phyloP scores from a whole-genome alignment of 2,113 vertebrate genomes.

The Orientallactaga bullata region DNA sequence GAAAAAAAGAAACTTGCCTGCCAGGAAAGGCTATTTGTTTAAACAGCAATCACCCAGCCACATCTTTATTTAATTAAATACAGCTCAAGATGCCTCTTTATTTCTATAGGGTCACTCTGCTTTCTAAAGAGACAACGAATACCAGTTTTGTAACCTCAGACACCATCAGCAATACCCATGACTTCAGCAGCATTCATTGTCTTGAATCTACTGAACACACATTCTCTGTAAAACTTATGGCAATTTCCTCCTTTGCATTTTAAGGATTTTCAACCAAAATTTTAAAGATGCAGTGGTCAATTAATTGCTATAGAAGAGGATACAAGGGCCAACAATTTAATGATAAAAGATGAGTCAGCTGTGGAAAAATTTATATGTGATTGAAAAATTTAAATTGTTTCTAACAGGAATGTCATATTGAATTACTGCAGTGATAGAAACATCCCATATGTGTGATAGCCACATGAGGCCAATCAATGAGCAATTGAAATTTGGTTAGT shows the following conservation, averaged over 20 bases:
- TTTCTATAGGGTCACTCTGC: not conserved
- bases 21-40: not conserved
- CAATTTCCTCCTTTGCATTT: not conserved
- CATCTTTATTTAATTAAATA: not conserved
- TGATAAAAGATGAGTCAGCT: not conserved
- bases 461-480: not conserved
- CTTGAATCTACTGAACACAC: not conserved
- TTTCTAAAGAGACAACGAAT: constrained; percentile 1
- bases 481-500: not conserved
- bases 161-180: not conserved
- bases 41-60: not conserved
- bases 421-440: not conserved
- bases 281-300: not conserved
- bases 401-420: not conserved
- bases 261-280: not conserved
- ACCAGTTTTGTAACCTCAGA: not conserved
- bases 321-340: not conserved
- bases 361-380: not conserved
- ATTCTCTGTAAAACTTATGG: not conserved
- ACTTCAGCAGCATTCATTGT: not conserved
- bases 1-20: not conserved
- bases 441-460: not conserved
- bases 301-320: not conserved
- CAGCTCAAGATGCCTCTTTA: not conserved
- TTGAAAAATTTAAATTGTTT: not conserved